These are phyloP conservation scores for Melieria omissa DNA, from an alignment of 2,888 invertebrate genomes.

Conservation along the genomic window DNA sequence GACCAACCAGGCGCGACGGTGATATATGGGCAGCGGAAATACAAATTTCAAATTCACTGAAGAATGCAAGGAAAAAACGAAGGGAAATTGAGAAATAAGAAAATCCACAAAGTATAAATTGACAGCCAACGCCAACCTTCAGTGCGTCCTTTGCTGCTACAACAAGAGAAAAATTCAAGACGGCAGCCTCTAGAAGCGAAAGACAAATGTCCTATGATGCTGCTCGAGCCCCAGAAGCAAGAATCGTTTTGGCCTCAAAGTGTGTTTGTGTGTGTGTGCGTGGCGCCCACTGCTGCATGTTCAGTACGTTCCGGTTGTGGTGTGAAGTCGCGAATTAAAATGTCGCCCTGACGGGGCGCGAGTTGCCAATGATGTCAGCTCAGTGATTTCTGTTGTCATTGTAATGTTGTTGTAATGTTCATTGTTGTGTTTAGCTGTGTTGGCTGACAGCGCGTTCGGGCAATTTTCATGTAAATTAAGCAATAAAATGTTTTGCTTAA, in stretches of 20 bases:
- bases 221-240: too few relatives aligned
- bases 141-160: slow-evolving; percentile 8
- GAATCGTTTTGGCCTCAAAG: too few relatives aligned
- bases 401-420: not conserved
- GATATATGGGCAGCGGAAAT: slow-evolving; percentile 23
- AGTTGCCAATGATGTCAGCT: too few relatives aligned
- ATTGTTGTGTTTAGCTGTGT: not conserved
- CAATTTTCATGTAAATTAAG: slow-evolving; percentile 66
- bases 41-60: slow-evolving; percentile 21
- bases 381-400: slow-evolving; percentile 6
- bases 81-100: slow-evolving; percentile 25
- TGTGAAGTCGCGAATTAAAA: slow-evolving; percentile 62
- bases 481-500: slow-evolving; percentile 62
- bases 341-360: slow-evolving; percentile 39
- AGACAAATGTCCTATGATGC: not conserved
- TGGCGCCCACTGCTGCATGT: too few relatives aligned
- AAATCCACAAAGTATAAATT: slow-evolving; percentile 47
- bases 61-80: slow-evolving; percentile 11
- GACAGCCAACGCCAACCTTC: slow-evolving; percentile 44
- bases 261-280: too few relatives aligned
- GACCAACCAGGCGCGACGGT: not conserved
- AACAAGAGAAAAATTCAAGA: too few relatives aligned
- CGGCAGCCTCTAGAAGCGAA: slow-evolving; percentile 13
- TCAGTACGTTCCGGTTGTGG: slow-evolving; percentile 31
- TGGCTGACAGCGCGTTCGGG: slow-evolving; percentile 46